phyloP scores from a whole-genome alignment of 2,888 invertebrate species.

The Unio pictorum region DNA sequence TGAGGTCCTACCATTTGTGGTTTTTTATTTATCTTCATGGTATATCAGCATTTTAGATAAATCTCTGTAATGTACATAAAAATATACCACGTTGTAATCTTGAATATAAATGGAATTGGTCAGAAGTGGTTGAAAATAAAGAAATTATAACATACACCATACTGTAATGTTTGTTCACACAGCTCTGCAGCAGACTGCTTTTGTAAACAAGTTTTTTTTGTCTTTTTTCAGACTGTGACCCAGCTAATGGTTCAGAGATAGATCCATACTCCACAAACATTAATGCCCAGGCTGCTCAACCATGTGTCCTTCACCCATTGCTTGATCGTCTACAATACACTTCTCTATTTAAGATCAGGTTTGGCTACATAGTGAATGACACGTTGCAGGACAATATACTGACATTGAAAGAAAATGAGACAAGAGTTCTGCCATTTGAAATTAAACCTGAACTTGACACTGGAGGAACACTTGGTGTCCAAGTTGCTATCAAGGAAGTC shows the following conservation, averaged over 20 bases:
- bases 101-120: neutral
- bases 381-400: constrained; percentile 14
- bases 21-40: too few relatives aligned
- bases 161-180: too few relatives aligned
- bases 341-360: constrained; percentile 22
- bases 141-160: too few relatives aligned
- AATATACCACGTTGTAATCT: neutral
- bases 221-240: neutral
- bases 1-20: too few relatives aligned
- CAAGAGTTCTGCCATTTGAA: constrained; percentile 22
- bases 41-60: too few relatives aligned
- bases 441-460: constrained; percentile 21
- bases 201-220: too few relatives aligned
- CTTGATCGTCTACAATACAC: constrained; percentile 22
- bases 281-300: constrained; percentile 1
- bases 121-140: too few relatives aligned
- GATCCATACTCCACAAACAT: constrained; percentile 1
- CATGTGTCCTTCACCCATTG: constrained; percentile 16
- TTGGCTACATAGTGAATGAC: constrained; percentile 22
- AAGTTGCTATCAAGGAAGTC: constrained; percentile 9
- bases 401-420: constrained; percentile 17
- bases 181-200: too few relatives aligned
- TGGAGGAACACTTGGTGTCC: constrained; percentile 23
- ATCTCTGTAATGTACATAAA: too few relatives aligned
- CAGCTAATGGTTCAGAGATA: constrained; percentile 2